Percentiles rank a stretch among this genome's conserved stretches.
phyloP scores from a whole-genome alignment of 2,888 invertebrate species.

The Julus scanicus region DNA sequence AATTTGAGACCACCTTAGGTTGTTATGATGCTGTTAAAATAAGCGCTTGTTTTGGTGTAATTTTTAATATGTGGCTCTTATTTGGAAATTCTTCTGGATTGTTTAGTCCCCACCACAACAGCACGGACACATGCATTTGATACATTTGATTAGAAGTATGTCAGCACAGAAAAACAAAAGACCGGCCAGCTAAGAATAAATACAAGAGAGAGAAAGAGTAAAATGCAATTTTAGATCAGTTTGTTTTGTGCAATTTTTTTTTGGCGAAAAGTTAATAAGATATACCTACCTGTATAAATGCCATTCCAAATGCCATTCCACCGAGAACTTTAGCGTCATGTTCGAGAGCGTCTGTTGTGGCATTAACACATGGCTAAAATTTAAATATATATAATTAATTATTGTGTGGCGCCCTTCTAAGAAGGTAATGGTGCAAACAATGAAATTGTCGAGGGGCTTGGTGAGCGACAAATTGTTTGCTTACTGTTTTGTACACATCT shows the following conservation, averaged over 20 bases:
- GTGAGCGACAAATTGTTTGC: no score
- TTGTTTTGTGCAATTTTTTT: not conserved
- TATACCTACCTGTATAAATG: not conserved
- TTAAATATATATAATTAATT: not conserved
- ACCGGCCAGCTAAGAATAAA: conserved; percentile 16
- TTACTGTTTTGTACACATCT: no score
- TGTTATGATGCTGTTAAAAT: not conserved
- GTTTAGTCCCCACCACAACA: not conserved
- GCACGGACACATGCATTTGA: conserved; percentile 38
- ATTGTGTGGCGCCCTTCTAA: not conserved
- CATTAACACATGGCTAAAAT: not conserved
- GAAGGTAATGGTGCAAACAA: no score
- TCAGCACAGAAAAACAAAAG: not conserved
- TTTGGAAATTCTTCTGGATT: not conserved
- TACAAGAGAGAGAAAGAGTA: not conserved
- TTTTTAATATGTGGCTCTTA: not conserved
- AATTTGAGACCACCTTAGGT: not conserved
- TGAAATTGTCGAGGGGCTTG: no score
- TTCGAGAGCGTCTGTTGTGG: conserved; percentile 4
- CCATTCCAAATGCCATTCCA: not conserved
- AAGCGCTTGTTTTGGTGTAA: not conserved
- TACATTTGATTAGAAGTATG: not conserved
- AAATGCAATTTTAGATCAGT: not conserved
- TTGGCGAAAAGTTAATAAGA: not conserved
- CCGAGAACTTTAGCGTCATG: not conserved